Conservation (phyloP, 1,140 invertebrate species). For the Littorina saxatilis region DNA sequence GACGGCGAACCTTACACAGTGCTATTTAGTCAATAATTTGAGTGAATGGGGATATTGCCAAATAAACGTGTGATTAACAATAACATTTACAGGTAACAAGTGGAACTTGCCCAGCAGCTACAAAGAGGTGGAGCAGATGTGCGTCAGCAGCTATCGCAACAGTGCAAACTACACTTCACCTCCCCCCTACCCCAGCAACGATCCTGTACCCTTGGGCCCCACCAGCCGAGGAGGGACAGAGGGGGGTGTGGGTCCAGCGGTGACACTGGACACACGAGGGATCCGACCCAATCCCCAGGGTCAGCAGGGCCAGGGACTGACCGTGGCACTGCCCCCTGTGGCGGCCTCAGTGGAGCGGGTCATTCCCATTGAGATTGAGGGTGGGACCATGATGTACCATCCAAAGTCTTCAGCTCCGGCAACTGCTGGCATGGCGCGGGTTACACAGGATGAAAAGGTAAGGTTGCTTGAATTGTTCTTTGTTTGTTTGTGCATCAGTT, state of each 20-base stretch:
- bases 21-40: too few relatives aligned
- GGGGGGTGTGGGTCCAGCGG: slow-evolving; percentile 37
- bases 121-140: slow-evolving; percentile 40
- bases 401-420: background rate
- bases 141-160: slow-evolving; percentile 20
- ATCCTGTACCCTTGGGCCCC: background rate
- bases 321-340: slow-evolving; percentile 27
- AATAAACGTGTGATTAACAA: too few relatives aligned
- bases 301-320: slow-evolving; percentile 6
- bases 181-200: background rate
- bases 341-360: slow-evolving; percentile 7
- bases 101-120: slow-evolving; percentile 39
- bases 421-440: background rate
- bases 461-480: background rate
- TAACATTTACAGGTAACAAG: slow-evolving; percentile 42
- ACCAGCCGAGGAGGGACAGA: slow-evolving; percentile 30
- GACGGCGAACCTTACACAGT: too few relatives aligned
- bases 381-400: background rate
- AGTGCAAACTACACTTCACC: background rate
- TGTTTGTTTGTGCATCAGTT: background rate
- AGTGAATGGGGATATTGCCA: too few relatives aligned
- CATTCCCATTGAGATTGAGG: slow-evolving; percentile 39
- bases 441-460: background rate
- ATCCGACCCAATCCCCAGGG: background rate
- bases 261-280: slow-evolving; percentile 21